phyloP scores from a whole-genome alignment of 2,797 vertebrate genomes.

The Sebastes taczanowskii region DNA sequence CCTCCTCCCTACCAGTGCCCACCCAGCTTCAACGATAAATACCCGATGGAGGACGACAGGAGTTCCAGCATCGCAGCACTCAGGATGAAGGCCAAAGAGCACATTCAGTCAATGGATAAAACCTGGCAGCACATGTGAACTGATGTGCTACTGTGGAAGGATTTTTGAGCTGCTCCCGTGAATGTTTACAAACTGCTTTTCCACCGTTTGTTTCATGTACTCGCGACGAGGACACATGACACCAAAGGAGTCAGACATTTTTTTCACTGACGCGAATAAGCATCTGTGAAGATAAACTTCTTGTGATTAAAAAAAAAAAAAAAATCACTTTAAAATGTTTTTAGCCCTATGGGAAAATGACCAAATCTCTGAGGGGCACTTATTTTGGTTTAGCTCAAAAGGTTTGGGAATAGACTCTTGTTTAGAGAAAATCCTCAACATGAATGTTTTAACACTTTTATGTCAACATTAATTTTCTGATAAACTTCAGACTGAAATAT shows the following conservation, averaged over 20 bases:
- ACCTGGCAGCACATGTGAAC: constrained; percentile 93
- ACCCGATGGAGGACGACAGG: constrained; percentile 89
- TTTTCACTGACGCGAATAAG: constrained; percentile 1
- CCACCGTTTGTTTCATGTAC: constrained; percentile 25
- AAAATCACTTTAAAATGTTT: constrained; percentile 6
- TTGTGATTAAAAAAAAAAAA: neutral
- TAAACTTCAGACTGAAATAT: constrained; percentile 8
- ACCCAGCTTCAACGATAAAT: constrained; percentile 89
- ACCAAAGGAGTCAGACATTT: constrained; percentile 44
- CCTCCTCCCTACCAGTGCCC: constrained; percentile 88
- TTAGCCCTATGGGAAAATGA: neutral
- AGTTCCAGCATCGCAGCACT: constrained; percentile 92
- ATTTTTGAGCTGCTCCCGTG: constrained; percentile 31
- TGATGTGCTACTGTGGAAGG: neutral
- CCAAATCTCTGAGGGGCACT: neutral
- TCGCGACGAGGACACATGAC: constrained; percentile 6
- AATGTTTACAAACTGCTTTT: constrained; percentile 70
- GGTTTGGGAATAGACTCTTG: neutral
- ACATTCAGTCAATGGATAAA: constrained; percentile 94
- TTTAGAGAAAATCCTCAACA: constrained; percentile 1
- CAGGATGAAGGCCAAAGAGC: constrained; percentile 95
- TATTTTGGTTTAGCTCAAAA: constrained; percentile 11
- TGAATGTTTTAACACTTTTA: constrained; percentile 8
- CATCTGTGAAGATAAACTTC: constrained; percentile 8
- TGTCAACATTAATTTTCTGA: constrained; percentile 12